A percentile compares a stretch with the other conserved stretches of the same genome.
These are phyloP conservation scores for Phrynosoma platyrhinos DNA, from an alignment of 2,113 vertebrate genomes.

Conservation along the genomic window DNA sequence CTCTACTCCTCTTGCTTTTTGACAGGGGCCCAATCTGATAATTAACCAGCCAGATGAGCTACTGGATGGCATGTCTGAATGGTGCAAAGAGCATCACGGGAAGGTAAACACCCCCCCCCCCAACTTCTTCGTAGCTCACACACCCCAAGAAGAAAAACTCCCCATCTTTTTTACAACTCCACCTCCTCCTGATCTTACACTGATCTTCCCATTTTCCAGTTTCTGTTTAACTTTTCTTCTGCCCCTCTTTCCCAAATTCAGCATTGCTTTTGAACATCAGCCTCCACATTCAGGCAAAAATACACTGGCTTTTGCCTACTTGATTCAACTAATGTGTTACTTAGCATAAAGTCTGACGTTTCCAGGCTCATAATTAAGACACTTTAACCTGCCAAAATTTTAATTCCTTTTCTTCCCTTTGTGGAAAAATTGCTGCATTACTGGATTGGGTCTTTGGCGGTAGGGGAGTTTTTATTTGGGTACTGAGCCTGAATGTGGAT, in stretches of 20 bases:
- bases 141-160: no score
- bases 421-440: not conserved
- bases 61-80: slow-evolving; percentile 94
- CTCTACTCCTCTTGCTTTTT: not conserved
- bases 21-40: slow-evolving; percentile 94
- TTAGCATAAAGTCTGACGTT: not conserved
- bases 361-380: no score
- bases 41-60: slow-evolving; percentile 92
- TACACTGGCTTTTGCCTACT: no score
- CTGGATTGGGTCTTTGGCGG: not conserved
- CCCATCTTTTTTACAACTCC: not conserved
- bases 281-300: not conserved
- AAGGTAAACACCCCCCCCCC: slow-evolving; percentile 77
- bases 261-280: not conserved
- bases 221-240: no score
- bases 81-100: slow-evolving; percentile 96
- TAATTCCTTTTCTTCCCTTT: no score
- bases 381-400: no score
- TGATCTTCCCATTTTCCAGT: no score
- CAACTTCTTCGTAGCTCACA: slow-evolving; percentile 14
- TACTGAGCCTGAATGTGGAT: no score
- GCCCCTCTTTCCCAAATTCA: no score
- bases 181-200: not conserved
- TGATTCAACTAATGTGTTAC: not conserved
- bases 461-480: no score